Evolutionary conservation across 2,888 invertebrate genomes (phyloP).

Genomic region (Leptarthrus brevirostris): DNA sequence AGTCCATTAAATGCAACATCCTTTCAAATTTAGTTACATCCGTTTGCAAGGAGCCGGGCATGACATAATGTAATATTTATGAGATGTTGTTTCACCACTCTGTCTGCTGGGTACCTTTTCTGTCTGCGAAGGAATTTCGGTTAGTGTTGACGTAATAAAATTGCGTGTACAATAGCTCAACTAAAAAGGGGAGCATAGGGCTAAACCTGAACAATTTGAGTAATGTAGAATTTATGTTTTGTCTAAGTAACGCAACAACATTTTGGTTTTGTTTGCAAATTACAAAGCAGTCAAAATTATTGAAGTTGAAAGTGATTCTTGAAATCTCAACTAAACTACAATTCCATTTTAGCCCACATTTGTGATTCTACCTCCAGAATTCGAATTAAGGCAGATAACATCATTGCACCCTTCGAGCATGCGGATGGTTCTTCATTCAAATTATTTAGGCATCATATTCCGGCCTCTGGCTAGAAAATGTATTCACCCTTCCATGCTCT

Average conservation of each 20-base stretch:
- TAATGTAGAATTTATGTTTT: too few species aligned
- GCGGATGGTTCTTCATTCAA: background rate
- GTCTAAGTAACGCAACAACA: too few species aligned
- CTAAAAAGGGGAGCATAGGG: background rate
- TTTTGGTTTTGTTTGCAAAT: background rate
- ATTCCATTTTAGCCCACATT: too few species aligned
- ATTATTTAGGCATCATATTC: background rate
- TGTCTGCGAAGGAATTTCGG: background rate
- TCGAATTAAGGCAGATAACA: background rate
- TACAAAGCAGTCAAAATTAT: background rate
- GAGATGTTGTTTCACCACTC: background rate
- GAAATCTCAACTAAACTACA: too few species aligned
- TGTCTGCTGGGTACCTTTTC: too few species aligned
- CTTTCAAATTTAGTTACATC: slow-evolving; percentile 1
- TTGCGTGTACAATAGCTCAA: background rate
- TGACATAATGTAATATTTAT: background rate
- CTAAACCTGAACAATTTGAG: background rate
- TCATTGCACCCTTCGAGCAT: background rate
- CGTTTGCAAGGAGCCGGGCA: background rate
- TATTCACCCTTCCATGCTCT: background rate
- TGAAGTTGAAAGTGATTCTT: background rate
- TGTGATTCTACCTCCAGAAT: too few species aligned
- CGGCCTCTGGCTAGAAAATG: background rate
- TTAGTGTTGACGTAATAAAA: background rate
- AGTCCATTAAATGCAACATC: background rate